Conservation (phyloP, 2,113 vertebrate genomes). For the Corythoichthys intestinalis region DNA sequence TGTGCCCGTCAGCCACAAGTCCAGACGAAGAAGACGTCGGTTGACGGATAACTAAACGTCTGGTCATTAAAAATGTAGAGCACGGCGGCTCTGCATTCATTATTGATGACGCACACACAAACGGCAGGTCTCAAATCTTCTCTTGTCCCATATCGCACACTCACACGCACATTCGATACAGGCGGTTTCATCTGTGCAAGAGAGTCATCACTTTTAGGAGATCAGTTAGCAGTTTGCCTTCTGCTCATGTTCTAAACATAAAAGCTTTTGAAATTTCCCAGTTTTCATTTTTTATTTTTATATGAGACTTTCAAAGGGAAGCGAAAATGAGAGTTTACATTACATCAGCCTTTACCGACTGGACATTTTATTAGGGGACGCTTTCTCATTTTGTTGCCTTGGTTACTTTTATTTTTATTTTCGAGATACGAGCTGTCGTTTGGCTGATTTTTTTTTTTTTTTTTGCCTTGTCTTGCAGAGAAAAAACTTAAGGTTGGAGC, state of each 20-base stretch:
- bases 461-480: too few relatives aligned
- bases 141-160: not conserved
- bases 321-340: too few relatives aligned
- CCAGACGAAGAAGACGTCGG: not conserved
- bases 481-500: too few relatives aligned
- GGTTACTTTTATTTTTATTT: too few relatives aligned
- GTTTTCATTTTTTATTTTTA: not conserved
- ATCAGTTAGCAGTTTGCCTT: not conserved
- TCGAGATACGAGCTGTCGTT: too few relatives aligned
- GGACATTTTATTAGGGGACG: too few relatives aligned
- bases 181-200: not conserved
- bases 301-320: not conserved
- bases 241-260: not conserved
- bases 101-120: conserved; percentile 31
- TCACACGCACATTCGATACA: not conserved
- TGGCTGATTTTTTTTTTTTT: too few relatives aligned
- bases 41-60: conserved; percentile 30
- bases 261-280: not conserved
- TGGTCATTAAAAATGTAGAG: conserved; percentile 33
- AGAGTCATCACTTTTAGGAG: not conserved
- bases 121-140: not conserved
- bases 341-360: too few relatives aligned
- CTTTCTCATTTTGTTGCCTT: too few relatives aligned
- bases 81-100: conserved; percentile 25
- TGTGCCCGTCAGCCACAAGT: not conserved